Conservation (phyloP, 2,797 vertebrate species). For the Alauda arvensis region DNA sequence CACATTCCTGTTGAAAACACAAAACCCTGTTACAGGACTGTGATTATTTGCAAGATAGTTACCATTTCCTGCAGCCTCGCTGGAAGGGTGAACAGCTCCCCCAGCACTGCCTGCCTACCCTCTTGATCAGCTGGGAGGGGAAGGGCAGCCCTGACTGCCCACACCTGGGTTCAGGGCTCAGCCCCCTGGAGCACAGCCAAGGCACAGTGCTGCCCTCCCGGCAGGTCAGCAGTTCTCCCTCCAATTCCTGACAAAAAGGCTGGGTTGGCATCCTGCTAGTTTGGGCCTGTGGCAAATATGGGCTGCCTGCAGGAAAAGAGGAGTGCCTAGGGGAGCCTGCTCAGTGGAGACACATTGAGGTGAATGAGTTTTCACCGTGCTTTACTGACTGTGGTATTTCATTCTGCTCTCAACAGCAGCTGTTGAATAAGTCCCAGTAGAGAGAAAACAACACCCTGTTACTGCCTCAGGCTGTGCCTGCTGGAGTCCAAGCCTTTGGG, state of each 20-base stretch:
- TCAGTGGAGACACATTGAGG: fast-evolving
- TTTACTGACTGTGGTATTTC: not conserved
- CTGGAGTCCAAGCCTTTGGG: not conserved
- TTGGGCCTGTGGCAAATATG: fast-evolving
- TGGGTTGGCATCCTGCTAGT: not conserved
- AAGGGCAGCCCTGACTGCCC: not conserved
- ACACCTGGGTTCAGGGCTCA: not conserved
- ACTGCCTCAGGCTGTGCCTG: fast-evolving
- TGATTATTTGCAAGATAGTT: not conserved
- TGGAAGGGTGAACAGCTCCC: fast-evolving
- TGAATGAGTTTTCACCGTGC: not conserved
- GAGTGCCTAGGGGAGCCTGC: not conserved
- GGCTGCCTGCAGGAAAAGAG: not conserved
- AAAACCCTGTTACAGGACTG: not conserved
- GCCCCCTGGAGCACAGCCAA: not conserved
- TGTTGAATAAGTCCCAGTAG: not conserved
- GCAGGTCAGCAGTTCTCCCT: fast-evolving
- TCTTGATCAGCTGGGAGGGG: not conserved
- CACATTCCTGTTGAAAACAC: not conserved
- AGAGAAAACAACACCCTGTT: fast-evolving
- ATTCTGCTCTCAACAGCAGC: not conserved
- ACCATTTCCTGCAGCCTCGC: not conserved
- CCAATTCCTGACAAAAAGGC: not conserved
- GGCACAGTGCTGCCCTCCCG: fast-evolving
- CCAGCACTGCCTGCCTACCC: not conserved